These are phyloP conservation scores for Erebia aethiops DNA, from an alignment of 2,888 invertebrate genomes.

Conservation along the genomic window DNA sequence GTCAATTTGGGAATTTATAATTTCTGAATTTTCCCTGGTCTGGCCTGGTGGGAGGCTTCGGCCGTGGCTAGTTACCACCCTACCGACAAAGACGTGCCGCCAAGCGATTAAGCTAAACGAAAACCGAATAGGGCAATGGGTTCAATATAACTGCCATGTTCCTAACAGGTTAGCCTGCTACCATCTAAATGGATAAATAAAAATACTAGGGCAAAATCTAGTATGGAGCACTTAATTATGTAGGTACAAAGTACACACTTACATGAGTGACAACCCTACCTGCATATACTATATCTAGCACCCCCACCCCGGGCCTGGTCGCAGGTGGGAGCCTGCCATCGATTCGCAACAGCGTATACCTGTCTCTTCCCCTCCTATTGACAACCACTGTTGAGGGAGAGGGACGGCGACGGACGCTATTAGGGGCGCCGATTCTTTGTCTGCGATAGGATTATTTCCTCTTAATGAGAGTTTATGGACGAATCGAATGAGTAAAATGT, in stretches of 20 bases:
- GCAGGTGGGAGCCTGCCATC: conserved; percentile 12
- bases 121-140: no score
- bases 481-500: not conserved
- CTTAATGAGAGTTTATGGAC: conserved; percentile 1
- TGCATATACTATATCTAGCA: not conserved
- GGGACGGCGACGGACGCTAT: not conserved
- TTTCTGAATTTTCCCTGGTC: no score
- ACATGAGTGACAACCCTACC: conserved; percentile 2
- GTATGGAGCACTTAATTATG: no score
- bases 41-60: no score
- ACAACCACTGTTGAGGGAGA: not conserved
- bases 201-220: no score
- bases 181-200: no score
- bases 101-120: no score
- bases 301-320: not conserved
- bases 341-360: conserved; percentile 1
- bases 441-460: conserved; percentile 11
- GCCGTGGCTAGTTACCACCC: no score
- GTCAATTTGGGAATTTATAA: no score
- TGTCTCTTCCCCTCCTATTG: not conserved
- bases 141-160: no score
- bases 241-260: not conserved
- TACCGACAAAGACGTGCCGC: no score
- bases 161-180: no score
- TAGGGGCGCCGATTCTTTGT: conserved; percentile 14